Evolutionary conservation across 2,113 vertebrate genomes (phyloP), one percentile per base, ranked within the genome.

Genomic region (Oreochromis niloticus): DNA sequence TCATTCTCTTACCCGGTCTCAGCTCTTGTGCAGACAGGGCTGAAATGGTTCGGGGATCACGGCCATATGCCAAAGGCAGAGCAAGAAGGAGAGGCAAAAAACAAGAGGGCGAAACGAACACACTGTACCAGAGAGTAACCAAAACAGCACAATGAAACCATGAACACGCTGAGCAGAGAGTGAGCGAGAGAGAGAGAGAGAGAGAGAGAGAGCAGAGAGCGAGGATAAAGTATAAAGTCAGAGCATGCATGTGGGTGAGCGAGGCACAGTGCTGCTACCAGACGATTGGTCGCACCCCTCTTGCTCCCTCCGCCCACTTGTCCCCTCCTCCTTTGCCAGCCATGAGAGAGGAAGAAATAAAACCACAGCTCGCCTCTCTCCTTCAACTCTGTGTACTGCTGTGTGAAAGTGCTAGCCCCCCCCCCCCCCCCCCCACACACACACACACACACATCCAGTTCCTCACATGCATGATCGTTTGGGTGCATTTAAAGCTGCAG

Each of bases 201-300:
- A 24, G 12, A 59, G 41, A n/a, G 63, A 83, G 59, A 16, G 32
- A 55, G 81, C 7, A 36, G 57, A 24, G 12, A 59, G 41, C 14
- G 13, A 73, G 41, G 13, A 73, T 16, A 16, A 75, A 75, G 71
- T 19, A 75, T 4, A 50, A 78, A 52, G 46, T 52, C 73, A 34
- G 27, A 52, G 46, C 6, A 4, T 34, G 73, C 73, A 32, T 78
- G 73, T 78, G 73, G 73, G 46, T 32, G 46, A 78, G 46, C 17
- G 1, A 78, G 73, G 27, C 46, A 34, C 27, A 9, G 88, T 82
- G 89, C 85, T 88, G 89, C 92, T 43, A 89, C 90, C 68, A 89
- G 19, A 54, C 34, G 94, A 96, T 97, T 97, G 96, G 96, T 96
- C 96, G 95, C 96, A 95, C 96, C 96, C 96, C 94, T 95, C 90